phyloP scores from a whole-genome alignment of 1,140 invertebrate genomes.

The Chelonus insularis region DNA sequence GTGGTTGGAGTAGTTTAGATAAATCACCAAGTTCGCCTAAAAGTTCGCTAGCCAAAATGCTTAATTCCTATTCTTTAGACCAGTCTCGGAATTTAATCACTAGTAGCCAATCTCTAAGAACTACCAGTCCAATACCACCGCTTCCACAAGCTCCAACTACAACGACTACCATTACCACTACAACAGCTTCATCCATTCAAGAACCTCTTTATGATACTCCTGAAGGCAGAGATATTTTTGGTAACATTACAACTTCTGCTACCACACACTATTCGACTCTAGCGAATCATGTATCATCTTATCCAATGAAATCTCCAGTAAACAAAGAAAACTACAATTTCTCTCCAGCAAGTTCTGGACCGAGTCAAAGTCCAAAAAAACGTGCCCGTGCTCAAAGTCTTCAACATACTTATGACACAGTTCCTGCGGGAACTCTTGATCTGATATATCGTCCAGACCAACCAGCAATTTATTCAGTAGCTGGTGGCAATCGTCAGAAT shows the following conservation, averaged over 20 bases:
- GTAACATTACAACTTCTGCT: conserved; percentile 28
- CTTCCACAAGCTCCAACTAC: conserved; percentile 42
- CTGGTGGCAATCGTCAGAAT: conserved; percentile 69
- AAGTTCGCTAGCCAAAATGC: conserved; percentile 50
- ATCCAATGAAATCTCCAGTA: conserved; percentile 43
- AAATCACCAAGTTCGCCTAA: conserved; percentile 79
- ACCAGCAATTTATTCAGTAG: conserved; percentile 74
- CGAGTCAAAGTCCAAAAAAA: conserved; percentile 50
- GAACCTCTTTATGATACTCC: conserved; percentile 56
- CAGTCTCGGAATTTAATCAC: conserved; percentile 43
- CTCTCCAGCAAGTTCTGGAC: conserved; percentile 39
- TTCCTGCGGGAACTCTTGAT: conserved; percentile 49
- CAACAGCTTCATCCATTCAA: conserved; percentile 38
- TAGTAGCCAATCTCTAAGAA: conserved; percentile 39
- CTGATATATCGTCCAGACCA: conserved; percentile 66
- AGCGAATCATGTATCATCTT: conserved; percentile 44
- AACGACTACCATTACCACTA: conserved; percentile 32
- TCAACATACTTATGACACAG: conserved; percentile 40
- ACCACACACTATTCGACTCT: conserved; percentile 36
- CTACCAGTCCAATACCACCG: conserved; percentile 46
- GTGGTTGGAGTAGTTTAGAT: conserved; percentile 80
- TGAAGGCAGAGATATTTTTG: conserved; percentile 49
- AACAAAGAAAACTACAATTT: conserved; percentile 49
- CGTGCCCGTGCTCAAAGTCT: conserved; percentile 46
- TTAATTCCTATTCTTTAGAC: conserved; percentile 50